A percentile compares a stretch with the other conserved stretches of the same genome.
Conservation (phyloP, 2,797 vertebrate genomes). For the Typhlichthys subterraneus region DNA sequence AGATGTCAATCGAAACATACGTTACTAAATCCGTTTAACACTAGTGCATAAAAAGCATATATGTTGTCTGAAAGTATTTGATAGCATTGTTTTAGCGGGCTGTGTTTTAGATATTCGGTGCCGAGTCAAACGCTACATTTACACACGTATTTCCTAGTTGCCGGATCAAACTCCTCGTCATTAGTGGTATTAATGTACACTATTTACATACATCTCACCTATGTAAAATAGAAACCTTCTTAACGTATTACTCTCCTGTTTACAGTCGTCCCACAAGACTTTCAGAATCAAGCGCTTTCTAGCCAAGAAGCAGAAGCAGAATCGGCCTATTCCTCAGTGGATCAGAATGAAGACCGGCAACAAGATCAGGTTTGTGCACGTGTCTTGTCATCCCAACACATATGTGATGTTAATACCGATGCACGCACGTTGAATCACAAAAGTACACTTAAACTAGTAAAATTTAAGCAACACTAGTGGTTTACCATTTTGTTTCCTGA, state of each 20-base stretch:
- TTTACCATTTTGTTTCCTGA: too few relatives aligned
- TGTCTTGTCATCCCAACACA: too few relatives aligned
- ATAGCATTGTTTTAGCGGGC: not conserved
- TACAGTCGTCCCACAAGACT: conserved; percentile 96
- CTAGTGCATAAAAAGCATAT: rapidly evolving
- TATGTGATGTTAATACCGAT: too few relatives aligned
- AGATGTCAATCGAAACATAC: rapidly evolving
- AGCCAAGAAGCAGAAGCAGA: conserved; percentile 99
- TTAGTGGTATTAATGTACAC: not conserved
- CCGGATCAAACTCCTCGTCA: not conserved
- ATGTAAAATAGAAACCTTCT: too few relatives aligned
- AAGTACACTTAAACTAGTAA: too few relatives aligned
- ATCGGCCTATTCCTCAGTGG: conserved; percentile 98
- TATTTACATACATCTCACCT: too few relatives aligned
- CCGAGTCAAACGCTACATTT: not conserved
- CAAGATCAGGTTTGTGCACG: conserved; percentile 89
- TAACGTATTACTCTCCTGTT: not conserved
- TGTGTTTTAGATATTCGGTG: conserved; percentile 13
- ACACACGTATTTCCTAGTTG: conserved; percentile 23
- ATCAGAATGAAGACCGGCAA: conserved; percentile 99
- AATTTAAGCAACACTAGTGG: too few relatives aligned
- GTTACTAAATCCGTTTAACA: rapidly evolving
- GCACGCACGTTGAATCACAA: too few relatives aligned
- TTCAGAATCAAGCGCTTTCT: conserved; percentile 97
- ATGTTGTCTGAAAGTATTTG: conserved; percentile 1